A percentile compares a stretch with the other conserved stretches of the same genome.
phyloP scores from a whole-genome alignment of 2,113 vertebrate species.

The Eulemur macaco region DNA sequence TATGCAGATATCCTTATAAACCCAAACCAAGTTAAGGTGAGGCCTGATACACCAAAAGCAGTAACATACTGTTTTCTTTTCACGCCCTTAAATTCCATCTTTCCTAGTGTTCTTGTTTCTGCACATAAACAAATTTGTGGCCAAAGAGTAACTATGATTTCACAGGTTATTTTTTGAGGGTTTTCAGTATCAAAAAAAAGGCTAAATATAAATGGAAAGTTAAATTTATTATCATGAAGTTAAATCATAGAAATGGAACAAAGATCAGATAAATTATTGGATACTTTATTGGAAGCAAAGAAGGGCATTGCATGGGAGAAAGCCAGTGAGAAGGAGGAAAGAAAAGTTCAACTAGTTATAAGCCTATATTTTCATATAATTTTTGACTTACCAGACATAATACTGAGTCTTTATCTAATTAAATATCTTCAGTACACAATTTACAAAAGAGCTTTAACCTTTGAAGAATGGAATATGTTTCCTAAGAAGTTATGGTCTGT shows the following conservation, averaged over 20 bases:
- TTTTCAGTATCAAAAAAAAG: not conserved
- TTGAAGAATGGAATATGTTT: not conserved
- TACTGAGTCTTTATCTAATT: not conserved
- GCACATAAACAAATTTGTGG: not conserved
- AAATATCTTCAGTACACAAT: not conserved
- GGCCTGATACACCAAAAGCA: not conserved
- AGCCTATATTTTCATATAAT: not conserved
- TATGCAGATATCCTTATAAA: not conserved
- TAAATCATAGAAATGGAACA: constrained; percentile 16
- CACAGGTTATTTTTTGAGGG: not conserved
- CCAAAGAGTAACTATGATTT: constrained; percentile 25
- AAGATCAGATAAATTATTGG: not conserved
- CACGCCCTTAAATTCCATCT: not conserved
- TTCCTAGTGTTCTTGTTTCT: not conserved
- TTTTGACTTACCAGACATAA: not conserved
- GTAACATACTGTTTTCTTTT: not conserved
- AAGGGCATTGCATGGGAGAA: not conserved
- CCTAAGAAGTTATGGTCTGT: constrained; percentile 1
- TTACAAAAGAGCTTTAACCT: not conserved
- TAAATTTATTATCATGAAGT: constrained; percentile 18
- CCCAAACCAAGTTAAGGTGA: not conserved
- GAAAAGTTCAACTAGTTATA: not conserved
- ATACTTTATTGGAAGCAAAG: not conserved
- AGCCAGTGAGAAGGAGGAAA: not conserved
- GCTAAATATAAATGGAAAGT: constrained; percentile 37